Base-by-base conservation (phyloP, 2,113 vertebrate species). In the Oreamnos americanus region DNA sequence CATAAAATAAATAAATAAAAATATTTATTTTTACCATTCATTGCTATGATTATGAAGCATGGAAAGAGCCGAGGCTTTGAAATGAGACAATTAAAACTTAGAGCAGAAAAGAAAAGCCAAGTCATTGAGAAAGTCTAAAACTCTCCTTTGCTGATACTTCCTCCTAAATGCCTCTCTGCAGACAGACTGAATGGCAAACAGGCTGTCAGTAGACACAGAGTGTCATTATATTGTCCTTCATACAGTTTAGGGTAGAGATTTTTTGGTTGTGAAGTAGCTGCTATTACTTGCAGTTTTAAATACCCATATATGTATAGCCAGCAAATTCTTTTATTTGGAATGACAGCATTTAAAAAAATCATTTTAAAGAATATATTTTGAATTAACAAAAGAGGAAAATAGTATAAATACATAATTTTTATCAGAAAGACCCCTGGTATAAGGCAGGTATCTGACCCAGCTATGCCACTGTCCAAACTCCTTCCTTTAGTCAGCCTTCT, bases 261-360 rank as follows among this genome's bases (percentile, higher is more conserved):
- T 25, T 83, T 89, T 88, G 36, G 79, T 67, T 90, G 36, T 91
- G 79, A 89, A 67, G 25, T 39, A 91, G 84, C 83, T 95, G 60
- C 60, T 92, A 91, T 94, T 96, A 97, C 71, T 87, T 94, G 39
- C 30, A 94, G 45, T 39, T 90, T 90, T 90, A 95, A 84, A 92
- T 76, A 95, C 10, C 13, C 55, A 79, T 26, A 95, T 51, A 62
- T 2, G 21, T 94, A 9, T 36, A 83, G 55, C 62, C 74, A 94
- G 16, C 26, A 97, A 87, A 74, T 84, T 96, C 6, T 93, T 91
- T 89, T 53, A 87, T 71, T 96, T 90, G 45, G 28, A 16, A 33
- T 85, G 21, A 96, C 2, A 92, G 11, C 51, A 1, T 43, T 36
- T 53, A 23, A 28, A n/a, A 28, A n/a, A n/a, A 43, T 33, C n/a